Evolutionary conservation across 2,113 vertebrate genomes (phyloP).

Genomic region (crab-eating macaque (Macaca fascicularis)): DNA sequence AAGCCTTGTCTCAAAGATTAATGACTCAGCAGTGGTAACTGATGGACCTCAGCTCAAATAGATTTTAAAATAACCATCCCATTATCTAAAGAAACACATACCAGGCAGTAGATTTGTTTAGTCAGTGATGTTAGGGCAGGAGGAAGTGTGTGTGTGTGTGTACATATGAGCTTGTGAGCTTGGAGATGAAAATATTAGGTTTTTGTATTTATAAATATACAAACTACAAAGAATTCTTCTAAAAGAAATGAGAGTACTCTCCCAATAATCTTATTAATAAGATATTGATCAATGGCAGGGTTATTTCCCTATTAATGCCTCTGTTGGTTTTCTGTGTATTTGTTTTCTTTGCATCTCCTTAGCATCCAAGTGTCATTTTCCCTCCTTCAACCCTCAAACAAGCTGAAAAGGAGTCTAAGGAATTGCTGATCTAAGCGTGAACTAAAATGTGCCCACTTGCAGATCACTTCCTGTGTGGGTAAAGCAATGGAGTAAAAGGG

Average conservation of each 20-base stretch:
- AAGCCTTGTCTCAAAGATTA: conserved; percentile 57
- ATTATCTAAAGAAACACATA: conserved; percentile 55
- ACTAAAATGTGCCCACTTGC: background rate
- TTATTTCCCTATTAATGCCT: background rate
- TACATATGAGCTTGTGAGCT: background rate
- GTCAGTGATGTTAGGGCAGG: background rate
- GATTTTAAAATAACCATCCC: conserved; percentile 48
- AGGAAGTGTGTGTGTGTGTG: background rate
- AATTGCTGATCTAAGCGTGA: background rate
- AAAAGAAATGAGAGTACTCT: background rate
- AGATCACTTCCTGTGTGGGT: background rate
- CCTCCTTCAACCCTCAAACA: background rate
- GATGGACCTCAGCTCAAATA: background rate
- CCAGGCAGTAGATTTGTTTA: background rate
- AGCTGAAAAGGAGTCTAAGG: conserved; percentile 1
- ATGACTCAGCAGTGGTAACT: conserved; percentile 44
- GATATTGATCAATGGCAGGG: background rate
- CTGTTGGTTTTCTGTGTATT: background rate
- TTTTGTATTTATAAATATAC: background rate
- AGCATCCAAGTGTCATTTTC: background rate
- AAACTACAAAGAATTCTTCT: background rate
- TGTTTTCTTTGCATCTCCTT: background rate
- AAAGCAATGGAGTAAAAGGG: background rate
- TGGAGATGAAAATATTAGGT: background rate
- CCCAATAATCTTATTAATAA: background rate